Conservation (phyloP, 2,113 vertebrate species). For the Spilogale gracilis region DNA sequence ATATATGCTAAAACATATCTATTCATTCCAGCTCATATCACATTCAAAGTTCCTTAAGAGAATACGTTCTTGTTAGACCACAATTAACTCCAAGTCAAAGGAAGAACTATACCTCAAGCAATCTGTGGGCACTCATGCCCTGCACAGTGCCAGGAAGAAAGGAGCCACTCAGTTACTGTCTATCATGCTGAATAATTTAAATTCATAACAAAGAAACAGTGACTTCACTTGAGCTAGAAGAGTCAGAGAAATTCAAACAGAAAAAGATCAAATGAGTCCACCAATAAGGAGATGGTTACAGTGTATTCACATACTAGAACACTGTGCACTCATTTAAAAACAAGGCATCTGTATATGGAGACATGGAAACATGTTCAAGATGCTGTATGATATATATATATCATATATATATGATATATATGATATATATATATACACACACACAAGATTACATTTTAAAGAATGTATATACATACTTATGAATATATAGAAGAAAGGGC, state of each 20-base stretch:
- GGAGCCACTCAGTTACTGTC: background rate
- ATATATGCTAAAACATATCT: background rate
- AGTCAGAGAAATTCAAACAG: conserved; percentile 1
- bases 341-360: background rate
- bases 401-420: background rate
- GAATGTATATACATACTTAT: background rate
- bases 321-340: background rate
- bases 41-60: background rate
- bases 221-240: background rate
- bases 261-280: conserved; percentile 58
- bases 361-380: background rate
- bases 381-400: background rate
- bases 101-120: background rate
- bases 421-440: background rate
- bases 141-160: background rate
- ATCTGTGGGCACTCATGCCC: background rate
- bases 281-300: background rate
- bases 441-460: background rate
- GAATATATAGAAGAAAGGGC: background rate
- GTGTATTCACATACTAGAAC: conserved; percentile 6
- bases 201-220: conserved; percentile 53
- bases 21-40: background rate
- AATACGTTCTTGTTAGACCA: background rate
- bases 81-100: background rate
- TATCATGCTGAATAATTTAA: conserved; percentile 26